A percentile compares a stretch with the other conserved stretches of the same genome.
phyloP scores from a whole-genome alignment of 2,888 invertebrate genomes.

The Leptinotarsa tumamoca region DNA sequence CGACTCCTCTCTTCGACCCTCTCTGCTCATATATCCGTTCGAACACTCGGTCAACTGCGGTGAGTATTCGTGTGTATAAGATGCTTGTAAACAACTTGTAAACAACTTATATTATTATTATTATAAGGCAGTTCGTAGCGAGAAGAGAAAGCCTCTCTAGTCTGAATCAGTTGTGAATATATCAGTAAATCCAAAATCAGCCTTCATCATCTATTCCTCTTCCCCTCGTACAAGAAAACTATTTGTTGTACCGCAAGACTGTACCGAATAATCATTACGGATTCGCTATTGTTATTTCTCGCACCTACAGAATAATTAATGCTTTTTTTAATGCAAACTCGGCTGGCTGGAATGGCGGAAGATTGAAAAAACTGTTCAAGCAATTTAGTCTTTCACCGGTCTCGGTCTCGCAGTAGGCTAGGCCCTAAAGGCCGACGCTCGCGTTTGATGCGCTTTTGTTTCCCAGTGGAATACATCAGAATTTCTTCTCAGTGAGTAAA shows the following conservation, averaged over 20 bases:
- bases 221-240: conserved; percentile 26
- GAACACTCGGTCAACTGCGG: too few species aligned
- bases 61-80: too few species aligned
- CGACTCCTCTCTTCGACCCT: too few species aligned
- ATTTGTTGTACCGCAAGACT: conserved; percentile 27
- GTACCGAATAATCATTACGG: conserved; percentile 37
- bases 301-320: conserved; percentile 46
- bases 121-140: too few species aligned
- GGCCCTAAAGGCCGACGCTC: conserved; percentile 32
- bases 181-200: neutral
- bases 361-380: conserved; percentile 31
- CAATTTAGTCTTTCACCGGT: conserved; percentile 28
- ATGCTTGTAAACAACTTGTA: too few species aligned
- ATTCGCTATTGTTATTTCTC: conserved; percentile 46
- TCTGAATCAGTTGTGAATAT: neutral
- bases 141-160: too few species aligned
- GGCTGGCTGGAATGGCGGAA: conserved; percentile 36
- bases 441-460: conserved; percentile 23
- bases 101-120: too few species aligned
- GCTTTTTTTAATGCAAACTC: conserved; percentile 36
- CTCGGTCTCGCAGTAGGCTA: conserved; percentile 31
- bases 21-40: too few species aligned
- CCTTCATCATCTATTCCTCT: conserved; percentile 7
- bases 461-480: neutral
- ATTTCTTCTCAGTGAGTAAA: too few species aligned